These are phyloP conservation scores for Malurus leucopterus DNA, from an alignment of 2,797 vertebrate species.

Conservation along the genomic window DNA sequence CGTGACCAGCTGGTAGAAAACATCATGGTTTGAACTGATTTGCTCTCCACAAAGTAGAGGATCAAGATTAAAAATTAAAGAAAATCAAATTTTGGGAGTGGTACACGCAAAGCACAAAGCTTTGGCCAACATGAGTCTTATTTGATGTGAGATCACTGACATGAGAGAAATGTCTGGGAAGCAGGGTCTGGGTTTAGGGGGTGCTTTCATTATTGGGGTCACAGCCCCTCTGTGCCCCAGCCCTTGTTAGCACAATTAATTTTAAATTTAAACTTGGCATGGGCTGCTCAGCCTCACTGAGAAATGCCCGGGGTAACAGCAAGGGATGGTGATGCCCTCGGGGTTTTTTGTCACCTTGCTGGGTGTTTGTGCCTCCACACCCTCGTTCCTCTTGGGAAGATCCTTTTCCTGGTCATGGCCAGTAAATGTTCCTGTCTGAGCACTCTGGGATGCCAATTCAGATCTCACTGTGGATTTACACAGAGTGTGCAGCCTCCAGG, in stretches of 20 bases:
- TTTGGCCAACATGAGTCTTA: neutral
- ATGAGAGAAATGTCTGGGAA: neutral
- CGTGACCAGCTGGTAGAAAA: neutral
- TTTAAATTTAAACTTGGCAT: neutral
- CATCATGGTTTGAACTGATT: neutral
- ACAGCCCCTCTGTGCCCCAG: neutral
- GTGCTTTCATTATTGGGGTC: neutral
- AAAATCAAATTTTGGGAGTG: neutral
- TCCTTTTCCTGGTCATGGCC: accelerated
- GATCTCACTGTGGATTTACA: accelerated
- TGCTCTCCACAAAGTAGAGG: neutral
- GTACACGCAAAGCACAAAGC: neutral
- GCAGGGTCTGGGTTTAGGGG: accelerated
- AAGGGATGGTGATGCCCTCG: neutral
- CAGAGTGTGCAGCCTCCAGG: neutral
- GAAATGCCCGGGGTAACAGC: neutral
- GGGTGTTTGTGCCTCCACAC: neutral
- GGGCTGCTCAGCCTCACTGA: neutral
- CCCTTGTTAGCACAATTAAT: neutral
- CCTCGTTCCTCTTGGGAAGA: accelerated
- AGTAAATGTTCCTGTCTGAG: neutral
- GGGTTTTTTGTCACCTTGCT: neutral
- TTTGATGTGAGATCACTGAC: neutral
- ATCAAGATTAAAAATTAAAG: slow-evolving; percentile 15
- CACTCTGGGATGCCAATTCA: neutral